A percentile compares a stretch with the other conserved stretches of the same genome.
Conservation (phyloP, 2,888 invertebrate genomes). For the Caenorhabditis virilis region DNA sequence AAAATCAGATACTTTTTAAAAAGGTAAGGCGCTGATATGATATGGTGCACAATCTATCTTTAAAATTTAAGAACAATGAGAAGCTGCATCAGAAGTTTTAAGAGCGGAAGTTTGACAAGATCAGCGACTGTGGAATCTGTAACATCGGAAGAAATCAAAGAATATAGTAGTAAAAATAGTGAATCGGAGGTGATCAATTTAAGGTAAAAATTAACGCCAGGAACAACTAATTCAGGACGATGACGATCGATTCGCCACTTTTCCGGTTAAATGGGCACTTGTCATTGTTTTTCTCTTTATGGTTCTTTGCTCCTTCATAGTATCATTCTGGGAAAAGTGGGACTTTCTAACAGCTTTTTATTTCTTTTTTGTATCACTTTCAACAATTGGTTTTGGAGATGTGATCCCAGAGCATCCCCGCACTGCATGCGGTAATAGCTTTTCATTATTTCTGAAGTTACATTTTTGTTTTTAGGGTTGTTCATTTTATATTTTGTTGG, state of each 20-base stretch:
- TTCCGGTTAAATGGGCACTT: constrained; percentile 44
- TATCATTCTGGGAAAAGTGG: constrained; percentile 64
- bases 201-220: not conserved
- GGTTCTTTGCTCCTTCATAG: constrained; percentile 57
- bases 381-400: constrained; percentile 66
- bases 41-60: too few relatives aligned
- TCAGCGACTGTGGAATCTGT: constrained; percentile 36
- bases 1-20: constrained; percentile 38
- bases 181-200: not conserved
- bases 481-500: constrained; percentile 63
- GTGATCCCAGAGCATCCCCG: constrained; percentile 62
- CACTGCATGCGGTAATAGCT: constrained; percentile 51
- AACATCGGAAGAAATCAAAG: constrained; percentile 27
- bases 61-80: too few relatives aligned
- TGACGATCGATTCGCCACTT: constrained; percentile 32
- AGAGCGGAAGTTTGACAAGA: constrained; percentile 6
- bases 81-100: constrained; percentile 8
- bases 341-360: constrained; percentile 62
- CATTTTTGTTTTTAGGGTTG: constrained; percentile 39
- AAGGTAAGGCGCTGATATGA: too few relatives aligned
- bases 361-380: constrained; percentile 63
- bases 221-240: constrained; percentile 23
- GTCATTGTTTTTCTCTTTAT: constrained; percentile 52
- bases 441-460: not conserved
- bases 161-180: too few relatives aligned